Evolutionary conservation across 2,797 vertebrate genomes (phyloP).

Genomic region (Aselliscus stoliczkanus): DNA sequence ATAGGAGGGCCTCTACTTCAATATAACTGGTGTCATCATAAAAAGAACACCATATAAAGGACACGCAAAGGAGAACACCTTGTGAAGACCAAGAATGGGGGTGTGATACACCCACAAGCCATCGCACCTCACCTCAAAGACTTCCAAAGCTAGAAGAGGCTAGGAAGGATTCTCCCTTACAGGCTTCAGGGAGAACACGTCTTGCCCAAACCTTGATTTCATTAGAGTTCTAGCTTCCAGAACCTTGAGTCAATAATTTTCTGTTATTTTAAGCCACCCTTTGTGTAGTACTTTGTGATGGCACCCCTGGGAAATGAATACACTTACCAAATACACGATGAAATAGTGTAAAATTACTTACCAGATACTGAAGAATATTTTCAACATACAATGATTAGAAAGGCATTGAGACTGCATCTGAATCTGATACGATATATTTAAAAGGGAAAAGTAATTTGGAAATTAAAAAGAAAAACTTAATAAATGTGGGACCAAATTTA

Average conservation of each 20-base stretch:
- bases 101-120: not conserved
- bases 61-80: not conserved
- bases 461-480: not conserved
- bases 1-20: not conserved
- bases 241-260: not conserved
- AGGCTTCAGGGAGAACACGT: not conserved
- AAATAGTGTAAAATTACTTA: not conserved
- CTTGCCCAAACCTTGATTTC: not conserved
- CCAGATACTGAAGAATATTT: not conserved
- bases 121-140: not conserved
- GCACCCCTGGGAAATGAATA: not conserved
- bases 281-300: not conserved
- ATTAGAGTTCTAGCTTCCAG: not conserved
- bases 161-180: too few relatives aligned
- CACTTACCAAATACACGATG: not conserved
- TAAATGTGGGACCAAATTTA: not conserved
- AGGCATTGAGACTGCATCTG: not conserved
- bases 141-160: not conserved
- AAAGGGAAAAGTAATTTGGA: not conserved
- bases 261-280: not conserved
- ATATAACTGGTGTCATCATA: not conserved
- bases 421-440: not conserved
- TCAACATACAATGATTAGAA: not conserved
- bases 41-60: not conserved
- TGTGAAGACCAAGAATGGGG: not conserved